phyloP scores from a whole-genome alignment of 2,888 invertebrate species.

The Sericinus montela region DNA sequence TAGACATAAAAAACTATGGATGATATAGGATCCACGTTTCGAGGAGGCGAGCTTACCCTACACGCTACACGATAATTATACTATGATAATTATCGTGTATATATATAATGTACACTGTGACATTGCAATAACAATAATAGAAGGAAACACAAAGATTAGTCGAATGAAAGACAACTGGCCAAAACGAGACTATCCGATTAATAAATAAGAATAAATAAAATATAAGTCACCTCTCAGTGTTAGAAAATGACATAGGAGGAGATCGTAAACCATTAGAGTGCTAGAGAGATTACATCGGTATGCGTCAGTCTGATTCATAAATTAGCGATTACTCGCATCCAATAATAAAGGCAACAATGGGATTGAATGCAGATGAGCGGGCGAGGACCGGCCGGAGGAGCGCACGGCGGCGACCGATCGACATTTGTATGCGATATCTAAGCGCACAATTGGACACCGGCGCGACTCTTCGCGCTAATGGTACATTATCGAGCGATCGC shows the following conservation, averaged over 20 bases:
- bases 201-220: no score
- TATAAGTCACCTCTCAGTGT: no score
- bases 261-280: slow-evolving; percentile 29
- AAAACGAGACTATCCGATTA: no score
- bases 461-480: slow-evolving; percentile 77
- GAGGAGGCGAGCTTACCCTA: no score
- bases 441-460: slow-evolving; percentile 78
- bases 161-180: no score
- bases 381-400: slow-evolving; percentile 33
- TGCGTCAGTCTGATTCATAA: slow-evolving; percentile 59
- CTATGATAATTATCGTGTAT: no score
- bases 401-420: slow-evolving; percentile 52
- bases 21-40: no score
- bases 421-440: slow-evolving; percentile 79
- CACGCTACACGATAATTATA: no score
- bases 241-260: background rate
- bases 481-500: slow-evolving; percentile 76
- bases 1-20: no score
- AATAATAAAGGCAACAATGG: slow-evolving; percentile 77
- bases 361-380: slow-evolving; percentile 77
- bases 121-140: no score
- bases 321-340: slow-evolving; percentile 74
- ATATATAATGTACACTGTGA: no score
- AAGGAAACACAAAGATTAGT: no score
- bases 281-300: slow-evolving; percentile 40